A percentile compares a stretch with the other conserved stretches of the same genome.
Evolutionary conservation across 2,888 invertebrate genomes (phyloP).

Genomic region (Thyatira batis): DNA sequence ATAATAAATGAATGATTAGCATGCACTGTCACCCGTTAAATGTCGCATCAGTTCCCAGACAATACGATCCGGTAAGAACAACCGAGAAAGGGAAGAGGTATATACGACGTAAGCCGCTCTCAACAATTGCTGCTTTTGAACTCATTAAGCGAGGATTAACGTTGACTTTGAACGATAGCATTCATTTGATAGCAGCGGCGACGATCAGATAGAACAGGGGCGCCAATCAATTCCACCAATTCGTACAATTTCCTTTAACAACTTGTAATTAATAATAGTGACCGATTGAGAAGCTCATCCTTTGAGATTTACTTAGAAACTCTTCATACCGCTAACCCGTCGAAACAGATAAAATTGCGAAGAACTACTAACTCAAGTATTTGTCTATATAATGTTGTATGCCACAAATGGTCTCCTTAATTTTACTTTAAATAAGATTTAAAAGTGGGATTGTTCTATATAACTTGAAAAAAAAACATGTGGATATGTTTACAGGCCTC

Average conservation of each 20-base stretch:
- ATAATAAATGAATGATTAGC: background rate
- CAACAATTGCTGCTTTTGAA: slow-evolving; percentile 71
- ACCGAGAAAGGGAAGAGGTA: slow-evolving; percentile 24
- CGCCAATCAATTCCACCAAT: slow-evolving; percentile 56
- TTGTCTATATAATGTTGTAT: too few species aligned
- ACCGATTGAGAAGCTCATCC: slow-evolving; percentile 15
- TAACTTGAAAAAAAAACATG: too few species aligned
- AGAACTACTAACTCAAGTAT: background rate
- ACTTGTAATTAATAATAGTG: slow-evolving; percentile 39
- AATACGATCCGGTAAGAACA: background rate
- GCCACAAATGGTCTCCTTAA: too few species aligned
- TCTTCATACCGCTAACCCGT: background rate
- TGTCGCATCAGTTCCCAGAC: background rate
- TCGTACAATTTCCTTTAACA: slow-evolving; percentile 45
- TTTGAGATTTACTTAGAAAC: slow-evolving; percentile 5
- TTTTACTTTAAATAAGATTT: too few species aligned
- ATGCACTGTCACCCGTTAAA: background rate
- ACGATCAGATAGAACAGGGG: slow-evolving; percentile 54
- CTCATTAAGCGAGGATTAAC: slow-evolving; percentile 74
- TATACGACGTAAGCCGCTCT: slow-evolving; percentile 43
- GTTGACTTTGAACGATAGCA: slow-evolving; percentile 73
- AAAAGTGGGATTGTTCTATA: too few species aligned
- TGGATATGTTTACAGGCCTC: slow-evolving; percentile 6
- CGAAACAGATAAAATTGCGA: background rate
- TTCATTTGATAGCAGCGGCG: slow-evolving; percentile 48